phyloP scores from a whole-genome alignment of 1,140 invertebrate species.

The Mercenaria mercenaria region DNA sequence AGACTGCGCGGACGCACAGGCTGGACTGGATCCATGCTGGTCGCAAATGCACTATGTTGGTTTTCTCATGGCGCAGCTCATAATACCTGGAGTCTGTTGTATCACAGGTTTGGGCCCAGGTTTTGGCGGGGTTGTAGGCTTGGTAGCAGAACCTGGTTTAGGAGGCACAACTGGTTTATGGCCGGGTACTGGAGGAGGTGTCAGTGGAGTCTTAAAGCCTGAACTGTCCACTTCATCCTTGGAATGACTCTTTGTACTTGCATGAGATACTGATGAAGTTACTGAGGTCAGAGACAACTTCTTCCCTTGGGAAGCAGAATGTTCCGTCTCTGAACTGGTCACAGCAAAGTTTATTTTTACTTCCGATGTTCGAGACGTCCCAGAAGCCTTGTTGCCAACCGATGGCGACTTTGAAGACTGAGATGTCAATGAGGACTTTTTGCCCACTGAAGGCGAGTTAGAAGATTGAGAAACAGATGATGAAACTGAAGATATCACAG shows the following conservation, averaged over 20 bases:
- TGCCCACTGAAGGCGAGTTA: background rate
- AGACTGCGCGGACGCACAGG: no score
- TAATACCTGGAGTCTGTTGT: background rate
- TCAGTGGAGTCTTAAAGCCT: slow-evolving; percentile 5
- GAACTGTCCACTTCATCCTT: background rate
- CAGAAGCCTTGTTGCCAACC: background rate
- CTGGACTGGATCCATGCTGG: no score
- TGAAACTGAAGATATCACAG: background rate
- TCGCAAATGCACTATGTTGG: no score
- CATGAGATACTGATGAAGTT: background rate
- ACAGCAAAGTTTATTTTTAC: background rate
- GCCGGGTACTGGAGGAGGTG: background rate
- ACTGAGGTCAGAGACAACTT: background rate
- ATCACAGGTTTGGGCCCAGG: slow-evolving; percentile 40
- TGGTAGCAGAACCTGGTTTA: slow-evolving; percentile 11
- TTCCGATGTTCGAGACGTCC: background rate
- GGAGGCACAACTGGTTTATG: slow-evolving; percentile 49
- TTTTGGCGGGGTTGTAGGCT: slow-evolving; percentile 19
- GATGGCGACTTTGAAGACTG: background rate
- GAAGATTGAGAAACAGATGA: background rate
- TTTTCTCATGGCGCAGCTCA: no score
- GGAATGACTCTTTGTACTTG: background rate
- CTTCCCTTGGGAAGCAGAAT: background rate
- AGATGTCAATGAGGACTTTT: background rate
- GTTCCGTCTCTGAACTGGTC: background rate